A percentile compares a stretch with the other conserved stretches of the same genome.
phyloP scores from a whole-genome alignment of 1,140 invertebrate genomes.

The Anoplophora glabripennis region DNA sequence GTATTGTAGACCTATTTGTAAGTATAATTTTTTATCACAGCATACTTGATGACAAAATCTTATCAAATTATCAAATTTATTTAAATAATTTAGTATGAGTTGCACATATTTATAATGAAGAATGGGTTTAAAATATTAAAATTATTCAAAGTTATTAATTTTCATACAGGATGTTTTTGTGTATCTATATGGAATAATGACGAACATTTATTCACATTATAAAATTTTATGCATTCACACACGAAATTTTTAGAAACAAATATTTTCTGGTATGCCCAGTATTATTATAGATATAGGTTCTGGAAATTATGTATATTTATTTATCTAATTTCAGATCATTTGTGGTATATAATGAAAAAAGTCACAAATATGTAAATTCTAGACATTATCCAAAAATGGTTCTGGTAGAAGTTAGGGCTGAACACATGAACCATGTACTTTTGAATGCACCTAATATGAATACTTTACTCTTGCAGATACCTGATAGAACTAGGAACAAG shows the following conservation, averaged over 20 bases:
- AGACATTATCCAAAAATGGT: slow-evolving; percentile 42
- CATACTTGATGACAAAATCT: neutral
- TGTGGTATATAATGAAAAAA: slow-evolving; percentile 38
- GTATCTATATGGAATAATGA: too few species aligned
- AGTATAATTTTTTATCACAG: neutral
- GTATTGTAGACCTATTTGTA: neutral
- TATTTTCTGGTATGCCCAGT: too few species aligned
- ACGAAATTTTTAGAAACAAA: too few species aligned
- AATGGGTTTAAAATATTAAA: slow-evolving; percentile 1
- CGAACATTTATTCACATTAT: too few species aligned
- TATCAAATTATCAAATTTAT: neutral
- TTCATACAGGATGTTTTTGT: too few species aligned
- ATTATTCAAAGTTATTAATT: neutral
- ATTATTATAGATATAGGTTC: too few species aligned
- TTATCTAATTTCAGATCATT: slow-evolving; percentile 37
- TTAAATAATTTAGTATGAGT: slow-evolving; percentile 9
- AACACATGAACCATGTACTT: slow-evolving; percentile 36
- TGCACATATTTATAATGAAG: neutral
- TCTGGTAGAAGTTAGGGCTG: slow-evolving; percentile 37
- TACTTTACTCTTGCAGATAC: slow-evolving; percentile 41
- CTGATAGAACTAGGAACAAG: slow-evolving; percentile 24
- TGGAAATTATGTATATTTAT: too few species aligned
- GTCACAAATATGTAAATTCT: slow-evolving; percentile 37
- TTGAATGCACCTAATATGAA: slow-evolving; percentile 43
- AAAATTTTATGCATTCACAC: too few species aligned